Percentiles rank a stretch among this genome's conserved stretches.
These are phyloP conservation scores for Drosophila hamatofila DNA, from an alignment of 2,888 invertebrate species.

Conservation along the genomic window DNA sequence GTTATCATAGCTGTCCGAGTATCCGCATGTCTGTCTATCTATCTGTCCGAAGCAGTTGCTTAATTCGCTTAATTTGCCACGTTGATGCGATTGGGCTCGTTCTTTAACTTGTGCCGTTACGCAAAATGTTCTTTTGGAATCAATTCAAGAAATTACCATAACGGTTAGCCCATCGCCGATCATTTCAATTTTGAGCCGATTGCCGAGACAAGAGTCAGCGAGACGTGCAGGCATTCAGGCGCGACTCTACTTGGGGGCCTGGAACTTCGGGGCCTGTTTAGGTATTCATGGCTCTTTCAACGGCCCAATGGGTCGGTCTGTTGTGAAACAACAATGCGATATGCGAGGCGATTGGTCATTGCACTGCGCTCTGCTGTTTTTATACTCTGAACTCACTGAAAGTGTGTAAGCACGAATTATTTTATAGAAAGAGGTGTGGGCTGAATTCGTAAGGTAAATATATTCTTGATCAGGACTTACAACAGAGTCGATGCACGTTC, in stretches of 20 bases:
- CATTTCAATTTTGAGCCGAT: conserved; percentile 14
- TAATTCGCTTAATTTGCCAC: conserved; percentile 71
- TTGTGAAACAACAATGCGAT: conserved; percentile 49
- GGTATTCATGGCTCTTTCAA: conserved; percentile 47
- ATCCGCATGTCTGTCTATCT: too few relatives aligned
- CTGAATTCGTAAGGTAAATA: background rate
- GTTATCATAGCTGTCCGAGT: too few relatives aligned
- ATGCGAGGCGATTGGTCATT: conserved; percentile 65
- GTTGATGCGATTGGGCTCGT: conserved; percentile 54
- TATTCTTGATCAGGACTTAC: background rate
- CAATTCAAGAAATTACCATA: conserved; percentile 76
- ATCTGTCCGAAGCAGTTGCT: conserved; percentile 32
- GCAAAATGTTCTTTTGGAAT: conserved; percentile 76
- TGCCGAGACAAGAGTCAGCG: conserved; percentile 11
- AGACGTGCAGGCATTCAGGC: conserved; percentile 68
- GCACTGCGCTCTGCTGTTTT: conserved; percentile 47
- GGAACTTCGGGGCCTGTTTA: conserved; percentile 45
- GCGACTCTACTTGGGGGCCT: conserved; percentile 35
- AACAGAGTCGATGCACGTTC: background rate
- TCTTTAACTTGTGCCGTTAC: conserved; percentile 74
- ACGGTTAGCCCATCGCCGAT: conserved; percentile 59
- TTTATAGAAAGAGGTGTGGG: background rate
- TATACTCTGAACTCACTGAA: background rate
- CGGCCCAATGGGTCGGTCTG: conserved; percentile 13
- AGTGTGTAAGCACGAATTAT: background rate